Base-by-base conservation (phyloP, 2,888 invertebrate species). In the Bursaphelenchus okinawaensis region DNA sequence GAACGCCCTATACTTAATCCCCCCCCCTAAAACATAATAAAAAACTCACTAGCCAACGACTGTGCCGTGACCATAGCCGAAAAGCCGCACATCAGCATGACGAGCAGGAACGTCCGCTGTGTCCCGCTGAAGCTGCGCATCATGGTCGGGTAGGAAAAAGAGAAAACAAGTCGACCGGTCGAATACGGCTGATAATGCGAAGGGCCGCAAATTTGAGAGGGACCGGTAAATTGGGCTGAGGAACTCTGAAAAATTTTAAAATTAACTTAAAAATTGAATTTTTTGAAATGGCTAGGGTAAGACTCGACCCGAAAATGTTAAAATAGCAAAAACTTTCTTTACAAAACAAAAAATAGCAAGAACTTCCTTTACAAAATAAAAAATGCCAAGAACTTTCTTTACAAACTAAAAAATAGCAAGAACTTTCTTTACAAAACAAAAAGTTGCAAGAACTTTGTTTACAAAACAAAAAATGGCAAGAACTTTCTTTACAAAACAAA, bases 31-130 rank as follows among this genome's bases (percentile, higher is more conserved):
- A 40, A 40, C 12, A 40, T 16, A n/a, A n/a, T n/a, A n/a, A n/a
- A n/a, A n/a, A 12, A 62, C 62, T 59, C 16, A 62, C 62, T 61
- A 24, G 62, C 62, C 27, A 62, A 24, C 63, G 62, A 62, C 24
- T 62, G 62, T 1, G 62, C 62, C 4, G 20, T n/a, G 4, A 50
- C 24, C 29, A 19, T 40, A 2, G 24, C 20, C 26, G 27, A 56
- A 19, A 28, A n/a, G 20, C 23, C 29, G 56, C 56, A 56, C 16
- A 56, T 19, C 29, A 27, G n/a, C 27, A 27, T 56, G 26, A 19
- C 29, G 3, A 24, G 40, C 16, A 40, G 12, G 40, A 40, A 40
- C n/a, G 16, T 12, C 12, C 16, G 40, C 40, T n/a, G 40, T 40
- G 40, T 40, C 40, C 40, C 40, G n/a, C 40, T 40, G 40, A 40